Evolutionary conservation across 2,888 invertebrate species (phyloP).

Genomic region (Sylvicola cinctus): DNA sequence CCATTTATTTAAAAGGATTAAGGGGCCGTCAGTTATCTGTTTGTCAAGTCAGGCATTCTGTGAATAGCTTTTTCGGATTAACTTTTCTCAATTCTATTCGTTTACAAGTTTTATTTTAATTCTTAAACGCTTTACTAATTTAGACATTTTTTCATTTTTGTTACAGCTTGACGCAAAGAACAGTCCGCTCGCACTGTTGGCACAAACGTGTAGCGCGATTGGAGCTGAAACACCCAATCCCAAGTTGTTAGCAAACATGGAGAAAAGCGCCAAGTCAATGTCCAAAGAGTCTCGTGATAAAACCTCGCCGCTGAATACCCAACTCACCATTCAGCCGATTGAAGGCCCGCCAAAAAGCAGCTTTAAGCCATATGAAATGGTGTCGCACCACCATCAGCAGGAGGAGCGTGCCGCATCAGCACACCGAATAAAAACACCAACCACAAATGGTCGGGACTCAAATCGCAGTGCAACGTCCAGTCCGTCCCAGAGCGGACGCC

Average conservation of each 20-base stretch:
- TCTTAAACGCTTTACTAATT: too few species aligned
- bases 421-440: not conserved
- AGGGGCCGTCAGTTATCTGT: too few species aligned
- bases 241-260: constrained; percentile 51
- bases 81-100: too few species aligned
- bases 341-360: constrained; percentile 32
- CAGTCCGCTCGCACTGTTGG: constrained; percentile 84
- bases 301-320: constrained; percentile 27
- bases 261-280: constrained; percentile 37
- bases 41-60: too few species aligned
- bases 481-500: constrained; percentile 31
- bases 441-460: not conserved
- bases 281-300: constrained; percentile 34
- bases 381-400: constrained; percentile 46
- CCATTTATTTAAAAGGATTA: too few species aligned
- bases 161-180: constrained; percentile 95
- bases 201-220: constrained; percentile 95
- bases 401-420: constrained; percentile 28
- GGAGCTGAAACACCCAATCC: constrained; percentile 73
- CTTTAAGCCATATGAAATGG: constrained; percentile 54
- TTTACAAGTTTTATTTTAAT: too few species aligned
- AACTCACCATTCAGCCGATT: constrained; percentile 26
- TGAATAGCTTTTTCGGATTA: too few species aligned
- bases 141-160: too few species aligned
- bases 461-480: constrained; percentile 8